Base-by-base conservation (phyloP, 2,797 vertebrate species). In the Remorina albescens region DNA sequence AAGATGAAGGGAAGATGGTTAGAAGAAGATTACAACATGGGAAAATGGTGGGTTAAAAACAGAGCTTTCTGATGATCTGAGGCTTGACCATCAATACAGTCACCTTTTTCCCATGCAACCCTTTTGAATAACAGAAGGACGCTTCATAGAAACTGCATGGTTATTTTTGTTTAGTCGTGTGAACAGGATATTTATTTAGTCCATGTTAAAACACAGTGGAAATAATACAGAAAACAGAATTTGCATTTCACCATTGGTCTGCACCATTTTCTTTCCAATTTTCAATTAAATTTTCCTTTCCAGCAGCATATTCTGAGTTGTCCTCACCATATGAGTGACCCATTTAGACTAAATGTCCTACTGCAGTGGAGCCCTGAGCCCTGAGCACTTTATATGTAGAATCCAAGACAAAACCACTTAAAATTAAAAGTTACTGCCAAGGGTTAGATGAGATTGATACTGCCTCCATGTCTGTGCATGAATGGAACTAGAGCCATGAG, bases 1-100 rank as follows among this genome's bases (percentile, higher is more conserved):
- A 76, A 86, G 87, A 83, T 87, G 86, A 89, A 89, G 84, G 72
- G 56, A 78, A 83, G 82, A 88, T 82, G 84, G 78, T 76, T 67
- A 77, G 73, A 78, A 67, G 75, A 84, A 83, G 86, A 87, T 89
- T 88, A 86, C 60, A 82, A 86, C 81, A 80, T 85, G 82, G 82
- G 80, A 84, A 88, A 86, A 86, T 70, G 67, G 50, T 26, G 50
- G 59, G 65, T 79, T 75, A 67, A 80, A 88, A 82, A 76, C 25
- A 1, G 1, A 19, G 59, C 67, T 86, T 78, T 67, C 60, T 51
- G 71, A 76, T 73, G 54, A 74, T 65, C 50, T 65, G 59, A 70
- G 37, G 57, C 44, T 61, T 57, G 2, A 19, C 55, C 41, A 6
- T 58, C 42, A 76, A 60, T 63, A 44, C 39, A 4, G 10, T 41